Percentiles rank a stretch among this genome's conserved stretches.
phyloP scores from a whole-genome alignment of 2,888 invertebrate genomes.

The Melanophora roralis region DNA sequence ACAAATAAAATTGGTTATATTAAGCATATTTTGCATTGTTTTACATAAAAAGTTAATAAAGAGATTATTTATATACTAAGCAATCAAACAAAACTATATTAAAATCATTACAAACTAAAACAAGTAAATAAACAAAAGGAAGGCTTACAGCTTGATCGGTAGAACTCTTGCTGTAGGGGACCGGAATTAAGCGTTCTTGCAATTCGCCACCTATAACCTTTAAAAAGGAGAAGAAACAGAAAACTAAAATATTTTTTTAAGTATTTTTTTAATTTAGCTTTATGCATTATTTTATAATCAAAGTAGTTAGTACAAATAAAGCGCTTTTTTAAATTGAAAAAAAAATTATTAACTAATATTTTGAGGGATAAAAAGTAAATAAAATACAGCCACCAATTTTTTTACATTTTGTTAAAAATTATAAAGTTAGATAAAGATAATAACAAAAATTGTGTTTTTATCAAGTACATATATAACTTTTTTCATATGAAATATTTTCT shows the following conservation, averaged over 20 bases:
- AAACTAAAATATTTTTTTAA: slow-evolving; percentile 31
- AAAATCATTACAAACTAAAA: too few species aligned
- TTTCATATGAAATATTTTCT: neutral
- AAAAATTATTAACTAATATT: slow-evolving; percentile 1
- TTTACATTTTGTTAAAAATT: neutral
- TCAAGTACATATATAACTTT: slow-evolving; percentile 11
- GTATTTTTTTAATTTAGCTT: slow-evolving; percentile 11
- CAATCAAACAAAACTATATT: slow-evolving; percentile 42
- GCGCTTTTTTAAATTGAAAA: neutral
- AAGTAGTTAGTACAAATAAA: slow-evolving; percentile 16
- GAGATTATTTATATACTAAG: slow-evolving; percentile 35
- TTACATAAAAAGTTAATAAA: slow-evolving; percentile 11
- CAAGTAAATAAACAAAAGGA: slow-evolving; percentile 43
- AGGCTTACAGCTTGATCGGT: slow-evolving; percentile 99
- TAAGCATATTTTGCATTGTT: neutral
- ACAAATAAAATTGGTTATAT: slow-evolving; percentile 8
- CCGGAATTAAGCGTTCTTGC: slow-evolving; percentile 99
- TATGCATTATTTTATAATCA: slow-evolving; percentile 28
- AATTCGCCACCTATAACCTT: slow-evolving; percentile 99
- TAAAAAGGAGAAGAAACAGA: slow-evolving; percentile 84
- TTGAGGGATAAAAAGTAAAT: neutral
- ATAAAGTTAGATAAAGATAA: neutral
- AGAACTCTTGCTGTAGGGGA: slow-evolving; percentile 99
- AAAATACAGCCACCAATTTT: slow-evolving; percentile 15
- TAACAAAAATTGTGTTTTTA: slow-evolving; percentile 32